phyloP scores from a whole-genome alignment of 2,797 vertebrate species.

The Vultur gryphus region DNA sequence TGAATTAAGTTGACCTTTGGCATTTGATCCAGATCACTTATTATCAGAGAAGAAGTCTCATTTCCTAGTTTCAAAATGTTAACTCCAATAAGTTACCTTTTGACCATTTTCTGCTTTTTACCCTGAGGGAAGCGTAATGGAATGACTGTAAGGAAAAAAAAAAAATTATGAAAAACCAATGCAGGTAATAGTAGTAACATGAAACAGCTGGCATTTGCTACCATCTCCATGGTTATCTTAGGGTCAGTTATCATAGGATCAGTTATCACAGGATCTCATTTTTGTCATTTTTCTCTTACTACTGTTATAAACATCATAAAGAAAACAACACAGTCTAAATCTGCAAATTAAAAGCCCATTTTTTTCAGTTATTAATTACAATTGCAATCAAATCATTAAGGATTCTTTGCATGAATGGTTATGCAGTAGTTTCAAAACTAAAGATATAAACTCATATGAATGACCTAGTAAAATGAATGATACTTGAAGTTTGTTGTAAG shows the following conservation, averaged over 20 bases:
- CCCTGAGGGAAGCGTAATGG: slow-evolving; percentile 88
- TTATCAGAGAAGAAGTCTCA: neutral
- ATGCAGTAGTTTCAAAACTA: neutral
- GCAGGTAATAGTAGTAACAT: neutral
- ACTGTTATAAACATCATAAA: neutral
- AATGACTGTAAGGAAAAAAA: slow-evolving; percentile 76
- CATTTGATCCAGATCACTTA: neutral
- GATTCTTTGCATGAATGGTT: neutral
- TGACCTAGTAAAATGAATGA: neutral
- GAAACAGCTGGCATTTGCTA: neutral
- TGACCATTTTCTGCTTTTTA: slow-evolving; percentile 90
- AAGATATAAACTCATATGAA: neutral
- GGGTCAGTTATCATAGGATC: neutral
- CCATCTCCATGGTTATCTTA: neutral
- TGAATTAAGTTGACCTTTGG: neutral
- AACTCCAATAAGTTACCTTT: slow-evolving; percentile 77
- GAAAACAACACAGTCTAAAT: neutral
- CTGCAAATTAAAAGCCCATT: neutral
- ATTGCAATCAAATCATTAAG: neutral
- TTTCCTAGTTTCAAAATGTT: neutral
- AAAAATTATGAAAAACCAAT: neutral
- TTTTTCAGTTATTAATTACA: neutral
- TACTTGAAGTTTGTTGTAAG: neutral
- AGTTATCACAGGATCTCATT: neutral
- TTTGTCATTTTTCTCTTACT: neutral